These are phyloP conservation scores for Sphaeridia pumilis DNA, from an alignment of 2,888 invertebrate genomes.

Conservation along the genomic window DNA sequence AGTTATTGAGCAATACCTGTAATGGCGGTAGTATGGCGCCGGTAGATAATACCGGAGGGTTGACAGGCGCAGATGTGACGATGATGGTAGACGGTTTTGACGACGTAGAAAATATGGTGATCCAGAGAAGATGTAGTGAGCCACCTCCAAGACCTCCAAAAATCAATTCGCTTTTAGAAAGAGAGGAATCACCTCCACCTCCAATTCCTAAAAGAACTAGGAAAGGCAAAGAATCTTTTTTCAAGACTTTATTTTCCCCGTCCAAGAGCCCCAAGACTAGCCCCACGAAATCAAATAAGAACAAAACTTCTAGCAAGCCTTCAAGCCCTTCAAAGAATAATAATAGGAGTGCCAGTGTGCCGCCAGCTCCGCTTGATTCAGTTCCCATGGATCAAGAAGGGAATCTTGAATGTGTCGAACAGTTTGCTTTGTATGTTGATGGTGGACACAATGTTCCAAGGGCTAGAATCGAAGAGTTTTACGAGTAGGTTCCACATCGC, in stretches of 20 bases:
- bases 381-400: conserved; percentile 43
- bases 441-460: conserved; percentile 54
- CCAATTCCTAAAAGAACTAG: conserved; percentile 19
- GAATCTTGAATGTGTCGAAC: conserved; percentile 74
- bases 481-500: conserved; percentile 54
- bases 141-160: conserved; percentile 38
- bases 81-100: background rate
- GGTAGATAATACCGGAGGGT: background rate
- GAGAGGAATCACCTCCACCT: conserved; percentile 17
- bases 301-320: conserved; percentile 4
- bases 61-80: background rate
- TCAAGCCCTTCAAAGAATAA: conserved; percentile 6
- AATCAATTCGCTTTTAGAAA: conserved; percentile 39
- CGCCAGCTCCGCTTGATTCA: no score
- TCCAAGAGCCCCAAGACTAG: conserved; percentile 14
- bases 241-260: conserved; percentile 17
- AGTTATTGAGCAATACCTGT: background rate
- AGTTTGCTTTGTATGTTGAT: conserved; percentile 70
- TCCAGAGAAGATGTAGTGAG: conserved; percentile 40
- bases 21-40: background rate
- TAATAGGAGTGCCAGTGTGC: background rate
- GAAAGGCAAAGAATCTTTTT: conserved; percentile 17
- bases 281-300: conserved; percentile 11
- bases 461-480: conserved; percentile 76
- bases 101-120: background rate